Evolutionary conservation across 2,797 vertebrate species (phyloP), one percentile per base, ranked within the genome.

Genomic region (Mormyrus proboscirostris): DNA sequence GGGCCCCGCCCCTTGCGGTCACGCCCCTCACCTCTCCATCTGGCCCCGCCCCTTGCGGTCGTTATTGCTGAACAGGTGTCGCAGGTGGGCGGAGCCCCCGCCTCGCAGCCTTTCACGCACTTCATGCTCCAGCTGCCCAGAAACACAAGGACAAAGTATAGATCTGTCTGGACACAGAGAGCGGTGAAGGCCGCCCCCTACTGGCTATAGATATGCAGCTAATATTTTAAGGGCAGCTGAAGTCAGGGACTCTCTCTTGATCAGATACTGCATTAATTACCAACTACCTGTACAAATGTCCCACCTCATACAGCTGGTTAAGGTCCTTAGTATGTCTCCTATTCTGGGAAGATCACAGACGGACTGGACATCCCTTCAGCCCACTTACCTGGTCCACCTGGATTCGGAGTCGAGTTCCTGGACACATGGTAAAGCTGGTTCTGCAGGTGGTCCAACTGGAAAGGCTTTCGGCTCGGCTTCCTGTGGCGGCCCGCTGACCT

Each of bases 401-500:
- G 88, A 90, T 88, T 73, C 90, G 91, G 53, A 92, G 87, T 82
- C 89, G 87, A 3, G 89, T 90, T 83, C 90, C 93, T 53, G 89
- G 91, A 65, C 88, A 90, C 25, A 91, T 93, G 12, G 85, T 29
- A 38, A 79, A 88, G 25, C 87, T 92, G 82, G 88, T 88, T 57
- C 53, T 91, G 59, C 91, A 91, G 84, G 88, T 69, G 90, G 90
- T 90, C 22, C 55, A 86, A 91, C 90, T 90, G 3, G 51, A 84
- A 89, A 88, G 90, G 83, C 90, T 93, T 86, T 90, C 86, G 6
- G 88, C 73, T 44, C 91, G 90, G 51, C 91, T 94, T 93, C 93
- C 90, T 91, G 92, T 88, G 90, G 94, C 94, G 91, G 92, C 92
- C 93, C 88, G 93, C 87, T 95, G 95, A 89, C 91, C 92, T 83